phyloP scores from a whole-genome alignment of 1,140 invertebrate genomes.

The Berghia stephanieae region DNA sequence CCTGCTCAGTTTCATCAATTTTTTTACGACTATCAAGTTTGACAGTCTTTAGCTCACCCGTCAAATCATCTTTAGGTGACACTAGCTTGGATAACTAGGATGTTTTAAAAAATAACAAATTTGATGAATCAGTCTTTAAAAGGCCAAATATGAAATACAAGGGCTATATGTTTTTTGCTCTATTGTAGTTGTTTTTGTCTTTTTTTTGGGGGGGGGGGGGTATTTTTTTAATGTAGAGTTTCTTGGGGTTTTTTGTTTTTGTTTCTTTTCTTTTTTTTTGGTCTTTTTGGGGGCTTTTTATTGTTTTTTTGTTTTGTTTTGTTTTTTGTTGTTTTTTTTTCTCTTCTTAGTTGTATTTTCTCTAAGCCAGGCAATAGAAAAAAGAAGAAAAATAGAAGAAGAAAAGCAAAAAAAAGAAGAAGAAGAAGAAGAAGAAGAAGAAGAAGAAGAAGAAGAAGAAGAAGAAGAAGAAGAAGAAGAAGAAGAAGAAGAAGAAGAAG shows the following conservation, averaged over 20 bases:
- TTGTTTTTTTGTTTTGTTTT: background rate
- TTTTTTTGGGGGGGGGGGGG: no score
- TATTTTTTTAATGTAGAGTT: conserved; percentile 1
- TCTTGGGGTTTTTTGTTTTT: background rate
- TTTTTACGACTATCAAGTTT: conserved; percentile 47
- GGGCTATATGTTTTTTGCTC: background rate
- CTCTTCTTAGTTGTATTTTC: background rate
- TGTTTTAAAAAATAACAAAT: background rate
- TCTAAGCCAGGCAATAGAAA: background rate
- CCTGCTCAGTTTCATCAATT: conserved; percentile 44
- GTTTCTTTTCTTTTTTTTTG: background rate
- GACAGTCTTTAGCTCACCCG: conserved; percentile 43
- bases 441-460: background rate
- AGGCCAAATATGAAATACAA: background rate
- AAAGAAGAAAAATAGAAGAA: background rate
- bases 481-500: background rate
- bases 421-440: background rate
- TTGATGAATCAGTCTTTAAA: background rate
- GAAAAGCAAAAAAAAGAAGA: conserved; percentile 19
- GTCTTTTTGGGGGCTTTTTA: background rate
- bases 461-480: background rate
- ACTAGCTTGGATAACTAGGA: conserved; percentile 46
- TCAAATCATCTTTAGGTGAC: conserved; percentile 52
- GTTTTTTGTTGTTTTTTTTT: background rate
- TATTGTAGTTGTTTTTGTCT: background rate